phyloP scores from a whole-genome alignment of 2,797 vertebrate genomes.

The Sitta carolinensis region DNA sequence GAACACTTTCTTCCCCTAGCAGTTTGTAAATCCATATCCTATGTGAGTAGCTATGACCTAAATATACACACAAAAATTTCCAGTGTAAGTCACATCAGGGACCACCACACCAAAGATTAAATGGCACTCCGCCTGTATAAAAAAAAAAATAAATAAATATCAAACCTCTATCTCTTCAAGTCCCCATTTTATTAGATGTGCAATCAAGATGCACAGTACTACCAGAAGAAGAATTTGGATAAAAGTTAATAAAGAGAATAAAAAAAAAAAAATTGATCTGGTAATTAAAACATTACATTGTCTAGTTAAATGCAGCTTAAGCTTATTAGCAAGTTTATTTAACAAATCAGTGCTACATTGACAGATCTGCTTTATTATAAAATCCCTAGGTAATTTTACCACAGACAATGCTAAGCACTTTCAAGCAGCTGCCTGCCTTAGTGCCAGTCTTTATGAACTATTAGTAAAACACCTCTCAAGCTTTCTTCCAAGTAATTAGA shows the following conservation, averaged over 20 bases:
- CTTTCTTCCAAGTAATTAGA: neutral
- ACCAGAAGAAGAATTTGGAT: neutral
- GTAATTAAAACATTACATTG: neutral
- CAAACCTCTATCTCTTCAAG: neutral
- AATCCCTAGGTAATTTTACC: neutral
- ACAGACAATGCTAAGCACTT: neutral
- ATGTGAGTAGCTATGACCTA: neutral
- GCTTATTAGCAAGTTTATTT: neutral
- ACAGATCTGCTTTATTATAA: neutral
- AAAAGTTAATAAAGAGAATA: neutral
- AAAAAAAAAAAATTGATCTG: neutral
- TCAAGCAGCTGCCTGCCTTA: neutral
- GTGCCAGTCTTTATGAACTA: neutral
- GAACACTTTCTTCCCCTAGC: neutral
- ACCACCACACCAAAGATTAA: neutral
- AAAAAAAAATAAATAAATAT: neutral
- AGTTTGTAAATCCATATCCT: neutral
- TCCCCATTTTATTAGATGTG: neutral
- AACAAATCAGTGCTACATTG: neutral
- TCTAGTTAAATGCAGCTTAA: neutral
- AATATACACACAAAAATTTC: neutral
- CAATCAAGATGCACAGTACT: neutral
- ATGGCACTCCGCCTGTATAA: neutral
- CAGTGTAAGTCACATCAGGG: neutral
- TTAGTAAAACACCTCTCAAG: neutral